Evolutionary conservation across 1,140 invertebrate species (phyloP).

Genomic region (Phymorhynchus buccinoides): DNA sequence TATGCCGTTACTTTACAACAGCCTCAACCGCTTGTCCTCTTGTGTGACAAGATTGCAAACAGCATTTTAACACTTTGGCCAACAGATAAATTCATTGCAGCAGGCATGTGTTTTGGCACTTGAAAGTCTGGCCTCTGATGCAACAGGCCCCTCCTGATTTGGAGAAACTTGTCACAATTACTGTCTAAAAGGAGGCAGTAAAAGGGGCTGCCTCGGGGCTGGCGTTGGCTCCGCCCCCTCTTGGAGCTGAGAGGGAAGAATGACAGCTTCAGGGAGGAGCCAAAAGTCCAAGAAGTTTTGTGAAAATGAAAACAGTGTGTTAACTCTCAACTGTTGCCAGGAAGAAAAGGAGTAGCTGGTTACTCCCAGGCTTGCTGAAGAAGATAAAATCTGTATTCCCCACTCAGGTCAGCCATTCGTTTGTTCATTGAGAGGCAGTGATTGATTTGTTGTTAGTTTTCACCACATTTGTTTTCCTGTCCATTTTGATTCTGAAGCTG

Average conservation of each 20-base stretch:
- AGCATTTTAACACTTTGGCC: neutral
- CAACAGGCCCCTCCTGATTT: neutral
- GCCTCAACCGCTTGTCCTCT: conserved; percentile 1
- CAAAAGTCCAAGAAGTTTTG: neutral
- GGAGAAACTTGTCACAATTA: neutral
- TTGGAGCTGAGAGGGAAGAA: neutral
- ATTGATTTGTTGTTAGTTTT: neutral
- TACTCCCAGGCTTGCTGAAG: neutral
- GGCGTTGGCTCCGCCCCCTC: neutral
- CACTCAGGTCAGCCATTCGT: neutral
- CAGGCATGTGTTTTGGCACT: neutral
- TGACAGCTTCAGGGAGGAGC: neutral
- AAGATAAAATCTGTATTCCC: neutral
- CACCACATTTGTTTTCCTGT: neutral
- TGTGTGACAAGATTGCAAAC: neutral
- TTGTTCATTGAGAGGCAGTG: neutral
- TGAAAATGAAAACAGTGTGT: conserved; percentile 8
- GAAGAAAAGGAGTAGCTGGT: neutral
- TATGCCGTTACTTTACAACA: neutral
- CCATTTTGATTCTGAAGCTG: neutral
- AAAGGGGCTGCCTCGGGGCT: neutral
- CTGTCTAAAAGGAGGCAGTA: too few relatives aligned
- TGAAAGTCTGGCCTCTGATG: neutral
- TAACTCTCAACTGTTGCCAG: neutral
- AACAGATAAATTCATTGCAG: neutral